phyloP scores from a whole-genome alignment of 2,888 invertebrate species.

The Petrolisthes cinctipes region DNA sequence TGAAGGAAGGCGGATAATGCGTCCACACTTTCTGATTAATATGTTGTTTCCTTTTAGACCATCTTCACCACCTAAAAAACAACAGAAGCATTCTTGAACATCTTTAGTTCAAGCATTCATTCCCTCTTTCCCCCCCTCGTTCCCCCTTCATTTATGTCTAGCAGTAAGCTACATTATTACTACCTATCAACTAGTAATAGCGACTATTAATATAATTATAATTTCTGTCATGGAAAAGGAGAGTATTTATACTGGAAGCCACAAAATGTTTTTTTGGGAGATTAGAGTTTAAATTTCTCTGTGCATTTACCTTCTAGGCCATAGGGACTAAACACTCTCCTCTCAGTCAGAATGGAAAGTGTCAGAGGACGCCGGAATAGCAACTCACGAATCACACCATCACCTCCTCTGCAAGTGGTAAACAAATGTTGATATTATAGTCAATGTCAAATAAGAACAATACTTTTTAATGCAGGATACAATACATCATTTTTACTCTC shows the following conservation, averaged over 20 bases:
- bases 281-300: no score
- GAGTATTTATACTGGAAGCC: not conserved
- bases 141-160: not conserved
- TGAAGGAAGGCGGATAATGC: slow-evolving; percentile 86
- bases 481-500: no score
- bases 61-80: slow-evolving; percentile 77
- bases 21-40: slow-evolving; percentile 80
- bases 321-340: slow-evolving; percentile 90
- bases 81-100: not conserved
- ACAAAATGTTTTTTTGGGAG: not conserved
- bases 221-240: not conserved
- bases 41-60: slow-evolving; percentile 86
- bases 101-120: not conserved
- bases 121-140: no score
- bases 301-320: slow-evolving; percentile 79
- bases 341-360: slow-evolving; percentile 92
- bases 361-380: slow-evolving; percentile 87
- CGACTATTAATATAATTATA: not conserved
- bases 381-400: slow-evolving; percentile 88
- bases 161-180: not conserved
- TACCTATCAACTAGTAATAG: not conserved
- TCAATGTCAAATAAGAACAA: no score
- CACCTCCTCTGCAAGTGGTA: slow-evolving; percentile 78
- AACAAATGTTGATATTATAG: no score
- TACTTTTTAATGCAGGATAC: no score